Evolutionary conservation across 2,888 invertebrate genomes (phyloP).

Genomic region (Gerris lacustris): DNA sequence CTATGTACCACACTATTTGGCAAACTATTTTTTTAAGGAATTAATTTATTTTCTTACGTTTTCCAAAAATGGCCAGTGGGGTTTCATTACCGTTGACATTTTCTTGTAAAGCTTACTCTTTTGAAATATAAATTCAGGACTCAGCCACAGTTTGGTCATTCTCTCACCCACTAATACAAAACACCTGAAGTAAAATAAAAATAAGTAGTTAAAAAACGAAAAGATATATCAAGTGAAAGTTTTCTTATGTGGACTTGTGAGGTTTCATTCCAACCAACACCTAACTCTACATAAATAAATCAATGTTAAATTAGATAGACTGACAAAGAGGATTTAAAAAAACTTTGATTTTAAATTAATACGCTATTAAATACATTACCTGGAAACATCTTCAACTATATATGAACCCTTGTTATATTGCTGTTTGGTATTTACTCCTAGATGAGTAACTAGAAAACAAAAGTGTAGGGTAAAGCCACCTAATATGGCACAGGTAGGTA

Average conservation of each 20-base stretch:
- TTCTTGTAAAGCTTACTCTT: not conserved
- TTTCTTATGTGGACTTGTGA: no score
- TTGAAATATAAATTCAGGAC: not conserved
- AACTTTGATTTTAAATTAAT: no score
- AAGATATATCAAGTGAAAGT: no score
- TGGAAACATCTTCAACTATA: not conserved
- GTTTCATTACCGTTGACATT: not conserved
- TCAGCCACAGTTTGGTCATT: not conserved
- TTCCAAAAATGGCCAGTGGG: not conserved
- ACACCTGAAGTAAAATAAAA: not conserved
- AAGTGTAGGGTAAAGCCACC: no score
- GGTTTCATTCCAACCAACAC: no score
- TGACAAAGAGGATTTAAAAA: no score
- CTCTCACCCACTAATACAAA: not conserved
- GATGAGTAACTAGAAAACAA: not conserved
- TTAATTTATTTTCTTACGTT: not conserved
- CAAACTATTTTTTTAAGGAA: no score
- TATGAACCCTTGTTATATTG: not conserved
- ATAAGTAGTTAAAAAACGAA: no score
- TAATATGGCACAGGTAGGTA: no score
- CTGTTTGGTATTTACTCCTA: slow-evolving; percentile 1
- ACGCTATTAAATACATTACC: not conserved
- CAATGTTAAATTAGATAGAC: no score
- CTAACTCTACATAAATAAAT: no score
- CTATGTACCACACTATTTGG: no score